Conservation (phyloP, 1,140 invertebrate species). For the Drosophila miranda region DNA sequence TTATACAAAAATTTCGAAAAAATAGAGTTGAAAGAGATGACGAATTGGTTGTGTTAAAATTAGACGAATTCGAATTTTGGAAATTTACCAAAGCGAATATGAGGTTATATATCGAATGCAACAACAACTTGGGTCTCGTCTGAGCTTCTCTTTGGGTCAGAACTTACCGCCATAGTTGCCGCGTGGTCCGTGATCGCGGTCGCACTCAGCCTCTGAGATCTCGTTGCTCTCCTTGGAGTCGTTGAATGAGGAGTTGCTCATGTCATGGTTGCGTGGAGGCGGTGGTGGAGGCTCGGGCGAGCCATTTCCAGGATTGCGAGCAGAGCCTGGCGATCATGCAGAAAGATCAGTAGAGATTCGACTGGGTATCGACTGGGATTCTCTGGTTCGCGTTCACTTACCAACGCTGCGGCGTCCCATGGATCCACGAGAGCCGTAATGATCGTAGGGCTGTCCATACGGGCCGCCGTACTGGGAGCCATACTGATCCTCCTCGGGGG, state of each 20-base stretch:
- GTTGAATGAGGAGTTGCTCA: constrained; percentile 90
- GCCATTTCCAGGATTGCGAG: constrained; percentile 86
- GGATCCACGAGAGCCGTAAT: constrained; percentile 92
- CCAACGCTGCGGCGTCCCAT: constrained; percentile 87
- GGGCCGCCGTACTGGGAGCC: constrained; percentile 91
- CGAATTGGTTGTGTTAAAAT: constrained; percentile 51
- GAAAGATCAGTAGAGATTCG: not conserved
- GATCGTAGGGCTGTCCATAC: constrained; percentile 92
- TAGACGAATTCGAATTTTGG: constrained; percentile 21
- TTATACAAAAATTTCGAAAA: constrained; percentile 56
- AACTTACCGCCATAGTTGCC: constrained; percentile 89
- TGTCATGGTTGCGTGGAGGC: constrained; percentile 88
- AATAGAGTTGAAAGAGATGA: constrained; percentile 54
- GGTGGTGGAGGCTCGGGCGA: constrained; percentile 93
- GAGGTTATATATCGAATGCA: constrained; percentile 6
- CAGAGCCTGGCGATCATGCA: constrained; percentile 83
- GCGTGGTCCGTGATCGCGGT: constrained; percentile 90
- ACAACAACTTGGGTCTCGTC: not conserved
- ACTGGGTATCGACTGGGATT: not conserved
- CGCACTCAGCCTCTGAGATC: constrained; percentile 95
- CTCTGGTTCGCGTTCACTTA: constrained; percentile 45
- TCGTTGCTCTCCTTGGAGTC: constrained; percentile 96
- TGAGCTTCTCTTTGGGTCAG: not conserved
- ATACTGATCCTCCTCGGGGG: constrained; percentile 94
- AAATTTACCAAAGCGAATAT: constrained; percentile 33